phyloP scores from a whole-genome alignment of 1,140 invertebrate species.

The Lasaia peninsularis region DNA sequence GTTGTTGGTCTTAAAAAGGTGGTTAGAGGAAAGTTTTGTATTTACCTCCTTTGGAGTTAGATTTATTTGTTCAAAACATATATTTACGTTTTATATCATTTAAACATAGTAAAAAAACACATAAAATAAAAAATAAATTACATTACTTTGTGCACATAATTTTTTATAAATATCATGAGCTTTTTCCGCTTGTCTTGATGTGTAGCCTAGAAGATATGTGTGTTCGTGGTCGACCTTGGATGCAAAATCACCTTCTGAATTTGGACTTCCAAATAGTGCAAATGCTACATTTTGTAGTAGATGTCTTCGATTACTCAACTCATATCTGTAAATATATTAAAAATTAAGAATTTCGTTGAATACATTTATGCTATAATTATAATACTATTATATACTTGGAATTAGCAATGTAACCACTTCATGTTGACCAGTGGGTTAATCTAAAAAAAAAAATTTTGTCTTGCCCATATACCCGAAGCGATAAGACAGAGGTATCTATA shows the following conservation, averaged over 20 bases:
- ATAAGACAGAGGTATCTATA: too few species aligned
- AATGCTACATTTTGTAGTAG: constrained; percentile 64
- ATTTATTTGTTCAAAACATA: too few species aligned
- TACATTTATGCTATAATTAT: too few species aligned
- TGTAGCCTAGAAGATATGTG: constrained; percentile 55
- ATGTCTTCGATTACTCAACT: constrained; percentile 50
- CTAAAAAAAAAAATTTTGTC: too few species aligned
- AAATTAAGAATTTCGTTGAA: too few species aligned
- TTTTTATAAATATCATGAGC: constrained; percentile 59
- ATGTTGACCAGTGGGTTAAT: too few species aligned
- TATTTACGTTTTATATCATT: background rate
- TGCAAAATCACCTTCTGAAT: constrained; percentile 46
- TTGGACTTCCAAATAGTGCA: constrained; percentile 61
- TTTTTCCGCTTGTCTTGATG: constrained; percentile 51
- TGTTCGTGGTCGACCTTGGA: constrained; percentile 19
- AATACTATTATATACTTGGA: too few species aligned
- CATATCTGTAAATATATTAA: constrained; percentile 60
- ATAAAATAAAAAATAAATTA: background rate
- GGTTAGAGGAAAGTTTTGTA: too few species aligned
- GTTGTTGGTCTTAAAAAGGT: too few species aligned
- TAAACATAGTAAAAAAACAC: background rate
- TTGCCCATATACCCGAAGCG: too few species aligned
- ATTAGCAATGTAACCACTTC: too few species aligned
- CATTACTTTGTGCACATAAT: constrained; percentile 59
- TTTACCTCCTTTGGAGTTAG: too few species aligned